phyloP scores from a whole-genome alignment of 2,888 invertebrate genomes.

The Tipula lateralis region DNA sequence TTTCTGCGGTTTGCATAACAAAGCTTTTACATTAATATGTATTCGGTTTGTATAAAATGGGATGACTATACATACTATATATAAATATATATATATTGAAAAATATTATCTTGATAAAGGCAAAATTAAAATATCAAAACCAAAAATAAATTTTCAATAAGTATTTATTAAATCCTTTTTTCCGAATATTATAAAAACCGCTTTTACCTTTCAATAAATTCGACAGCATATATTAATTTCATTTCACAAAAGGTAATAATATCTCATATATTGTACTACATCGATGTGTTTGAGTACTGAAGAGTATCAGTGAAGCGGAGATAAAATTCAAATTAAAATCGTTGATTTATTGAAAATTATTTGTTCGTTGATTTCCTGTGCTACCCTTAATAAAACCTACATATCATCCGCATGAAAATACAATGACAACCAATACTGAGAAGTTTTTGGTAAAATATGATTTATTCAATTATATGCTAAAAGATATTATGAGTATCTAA shows the following conservation, averaged over 20 bases:
- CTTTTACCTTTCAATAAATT: background rate
- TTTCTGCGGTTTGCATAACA: background rate
- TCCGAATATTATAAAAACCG: background rate
- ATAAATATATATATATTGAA: background rate
- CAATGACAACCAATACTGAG: background rate
- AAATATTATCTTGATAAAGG: background rate
- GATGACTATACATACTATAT: background rate
- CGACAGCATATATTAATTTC: background rate
- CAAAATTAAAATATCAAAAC: background rate
- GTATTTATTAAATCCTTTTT: background rate
- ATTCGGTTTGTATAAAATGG: background rate
- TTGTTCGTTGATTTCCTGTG: background rate
- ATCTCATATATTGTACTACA: background rate
- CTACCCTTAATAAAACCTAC: background rate
- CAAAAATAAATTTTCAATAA: background rate
- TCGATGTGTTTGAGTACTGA: background rate
- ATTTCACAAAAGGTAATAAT: background rate
- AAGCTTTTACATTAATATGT: background rate
- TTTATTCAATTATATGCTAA: background rate
- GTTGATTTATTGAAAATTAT: background rate
- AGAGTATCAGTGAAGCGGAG: too few relatives aligned
- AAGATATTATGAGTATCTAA: background rate
- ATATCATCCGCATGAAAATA: background rate
- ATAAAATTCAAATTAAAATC: too few relatives aligned
- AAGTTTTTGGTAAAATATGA: background rate